Base-by-base conservation (phyloP, 2,888 invertebrate genomes). In the Agrotis clavis region DNA sequence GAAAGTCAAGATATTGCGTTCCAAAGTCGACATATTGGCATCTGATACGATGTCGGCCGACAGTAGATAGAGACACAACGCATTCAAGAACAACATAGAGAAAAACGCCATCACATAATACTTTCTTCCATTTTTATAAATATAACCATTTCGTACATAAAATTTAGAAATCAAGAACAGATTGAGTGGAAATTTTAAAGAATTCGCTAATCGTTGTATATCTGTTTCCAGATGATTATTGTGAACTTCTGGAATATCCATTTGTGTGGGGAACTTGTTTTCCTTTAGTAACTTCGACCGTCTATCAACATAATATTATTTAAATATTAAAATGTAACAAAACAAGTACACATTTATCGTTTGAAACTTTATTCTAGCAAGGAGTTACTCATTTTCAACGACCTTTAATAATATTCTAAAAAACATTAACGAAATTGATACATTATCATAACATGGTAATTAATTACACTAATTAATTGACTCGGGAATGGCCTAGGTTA, bases 1-100 rank as follows among this genome's bases (percentile, higher is more conserved):
- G 25, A 54, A 25, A 74, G 18, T 25, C 54, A 41, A 14, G 25
- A 74, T 1, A 75, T 41, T 35, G 9, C 16, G 3, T 18, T 25
- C 25, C 14, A 54, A 54, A 25, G 25, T 4, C 0, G 54, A 25
- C 54, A 25, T 54, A 1, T 25, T 54, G 54, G 9, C 25, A 25
- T 54, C 6, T 16, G 25, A 25, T 25, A 25, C 54, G 18, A 25
- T 25, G 2, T 16, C 25, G 9, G 18, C 25, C 18, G 4, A 18
- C 25, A 54, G 2, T 9, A 25, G 16, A 18, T 54, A 54, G 4
- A 54, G 4, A 7, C 54, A 54, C 9, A 54, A 3, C 25, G 18
- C 54, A 54, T 4, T 54, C 14, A 54, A 4, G 16, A 54, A 25
- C 18, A 54, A 54, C 25, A 9, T 25, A 25, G 1, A 3, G 9